phyloP scores from a whole-genome alignment of 2,797 vertebrate species.

The Avahi laniger region DNA sequence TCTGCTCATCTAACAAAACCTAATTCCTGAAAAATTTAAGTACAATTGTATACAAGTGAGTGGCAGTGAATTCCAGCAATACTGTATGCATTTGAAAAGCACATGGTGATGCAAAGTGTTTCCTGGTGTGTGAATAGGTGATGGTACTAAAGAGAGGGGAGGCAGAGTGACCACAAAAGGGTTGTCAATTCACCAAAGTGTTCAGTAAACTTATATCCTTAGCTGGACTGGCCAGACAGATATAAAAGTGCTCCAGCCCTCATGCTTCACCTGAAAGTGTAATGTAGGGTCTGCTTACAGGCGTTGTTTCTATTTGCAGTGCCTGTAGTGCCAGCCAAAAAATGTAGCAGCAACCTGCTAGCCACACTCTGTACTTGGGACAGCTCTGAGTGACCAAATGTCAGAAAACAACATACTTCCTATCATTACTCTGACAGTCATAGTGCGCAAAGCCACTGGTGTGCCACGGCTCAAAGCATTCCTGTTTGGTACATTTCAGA shows the following conservation, averaged over 20 bases:
- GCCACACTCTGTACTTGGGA: not conserved
- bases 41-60: not conserved
- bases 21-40: not conserved
- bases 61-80: not conserved
- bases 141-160: not conserved
- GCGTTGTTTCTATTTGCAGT: not conserved
- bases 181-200: not conserved
- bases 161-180: not conserved
- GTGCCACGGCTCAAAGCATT: not conserved
- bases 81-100: not conserved
- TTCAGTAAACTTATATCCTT: not conserved
- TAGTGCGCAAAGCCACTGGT: not conserved
- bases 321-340: not conserved
- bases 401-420: not conserved
- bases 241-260: not conserved
- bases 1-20: not conserved
- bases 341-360: not conserved
- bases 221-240: not conserved
- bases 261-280: not conserved
- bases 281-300: not conserved
- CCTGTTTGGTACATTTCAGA: not conserved
- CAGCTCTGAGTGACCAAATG: not conserved
- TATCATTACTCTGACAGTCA: not conserved
- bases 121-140: not conserved
- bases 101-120: not conserved